A percentile compares a stretch with the other conserved stretches of the same genome.
Conservation (phyloP, 2,113 vertebrate species). For the Azemiops feae region DNA sequence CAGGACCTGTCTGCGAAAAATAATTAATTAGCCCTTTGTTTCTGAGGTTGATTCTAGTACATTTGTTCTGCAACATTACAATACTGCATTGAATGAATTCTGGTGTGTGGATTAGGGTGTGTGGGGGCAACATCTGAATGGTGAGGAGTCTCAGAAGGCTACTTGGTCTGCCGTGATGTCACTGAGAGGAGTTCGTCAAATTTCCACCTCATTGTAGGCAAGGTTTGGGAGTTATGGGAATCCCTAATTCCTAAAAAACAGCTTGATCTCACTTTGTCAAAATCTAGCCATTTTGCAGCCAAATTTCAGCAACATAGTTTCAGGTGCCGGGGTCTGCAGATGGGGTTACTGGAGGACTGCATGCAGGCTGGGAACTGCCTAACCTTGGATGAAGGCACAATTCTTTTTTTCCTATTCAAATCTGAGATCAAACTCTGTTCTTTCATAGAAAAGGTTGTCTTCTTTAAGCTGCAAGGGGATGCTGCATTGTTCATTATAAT, state of each 20-base stretch:
- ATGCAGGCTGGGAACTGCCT: background rate
- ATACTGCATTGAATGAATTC: background rate
- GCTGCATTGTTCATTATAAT: background rate
- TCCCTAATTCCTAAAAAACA: background rate
- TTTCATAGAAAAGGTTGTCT: background rate
- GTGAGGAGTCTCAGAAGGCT: background rate
- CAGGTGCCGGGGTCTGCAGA: background rate
- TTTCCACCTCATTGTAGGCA: background rate
- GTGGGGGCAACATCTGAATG: background rate
- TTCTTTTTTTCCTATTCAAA: background rate
- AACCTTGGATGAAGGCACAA: background rate
- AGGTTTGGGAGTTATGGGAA: background rate
- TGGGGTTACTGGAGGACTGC: background rate
- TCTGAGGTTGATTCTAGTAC: background rate
- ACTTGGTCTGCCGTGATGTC: background rate
- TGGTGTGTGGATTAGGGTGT: background rate
- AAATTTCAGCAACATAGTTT: background rate
- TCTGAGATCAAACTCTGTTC: background rate
- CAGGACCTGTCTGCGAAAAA: background rate
- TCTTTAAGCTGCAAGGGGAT: background rate
- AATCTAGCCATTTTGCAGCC: background rate
- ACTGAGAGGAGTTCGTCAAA: background rate
- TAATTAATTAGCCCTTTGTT: background rate
- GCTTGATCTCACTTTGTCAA: background rate
- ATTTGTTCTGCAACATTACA: background rate